Evolutionary conservation across 2,888 invertebrate genomes (phyloP), one percentile per base, ranked within the genome.

Genomic region (Noctua fimbriata): DNA sequence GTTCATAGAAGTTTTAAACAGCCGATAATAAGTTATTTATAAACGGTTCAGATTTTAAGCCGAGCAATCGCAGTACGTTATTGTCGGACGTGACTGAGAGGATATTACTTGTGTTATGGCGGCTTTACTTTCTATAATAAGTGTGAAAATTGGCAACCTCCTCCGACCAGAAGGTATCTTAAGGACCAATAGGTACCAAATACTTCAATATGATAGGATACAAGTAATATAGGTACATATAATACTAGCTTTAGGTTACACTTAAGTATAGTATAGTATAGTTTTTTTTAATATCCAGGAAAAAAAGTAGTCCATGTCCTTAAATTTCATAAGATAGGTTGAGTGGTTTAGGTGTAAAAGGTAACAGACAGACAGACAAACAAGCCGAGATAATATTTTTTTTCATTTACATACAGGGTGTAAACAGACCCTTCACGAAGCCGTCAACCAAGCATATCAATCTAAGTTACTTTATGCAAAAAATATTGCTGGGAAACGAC

Each of bases 1-100:
- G 41, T 69, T 44, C 66, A 32, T 32, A 66, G 60, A 74, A n/a
- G 32, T 73, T 69, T 28, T 44, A 69, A 72, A 73, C 0, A 36
- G 72, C 16, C 70, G 72, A 87, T 87, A 83, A 83, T 81, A 76
- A 63, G 73, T 81, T 87, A 85, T 81, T 77, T 81, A 81, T 75
- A 87, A 78, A 66, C 70, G 78, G 79, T 55, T 76, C 67, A 76
- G 75, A 82, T 79, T 78, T 82, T 73, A 84, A 85, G 79, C 60
- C 69, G n/a, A 67, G 79, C 81, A 79, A 75, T 85, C 67, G 80
- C 75, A 80, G 73, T 70, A 85, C 80, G 67, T 78, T 87, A 84
- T 76, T 76, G 80, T 66, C 24, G 85, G 65, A 85, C 85, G 85
- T 85, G 85, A 77, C 85, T 76, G 69, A 65, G 60, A 16, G 49